These are phyloP conservation scores for Lophius americanus DNA, from an alignment of 2,797 vertebrate genomes.

Conservation along the genomic window DNA sequence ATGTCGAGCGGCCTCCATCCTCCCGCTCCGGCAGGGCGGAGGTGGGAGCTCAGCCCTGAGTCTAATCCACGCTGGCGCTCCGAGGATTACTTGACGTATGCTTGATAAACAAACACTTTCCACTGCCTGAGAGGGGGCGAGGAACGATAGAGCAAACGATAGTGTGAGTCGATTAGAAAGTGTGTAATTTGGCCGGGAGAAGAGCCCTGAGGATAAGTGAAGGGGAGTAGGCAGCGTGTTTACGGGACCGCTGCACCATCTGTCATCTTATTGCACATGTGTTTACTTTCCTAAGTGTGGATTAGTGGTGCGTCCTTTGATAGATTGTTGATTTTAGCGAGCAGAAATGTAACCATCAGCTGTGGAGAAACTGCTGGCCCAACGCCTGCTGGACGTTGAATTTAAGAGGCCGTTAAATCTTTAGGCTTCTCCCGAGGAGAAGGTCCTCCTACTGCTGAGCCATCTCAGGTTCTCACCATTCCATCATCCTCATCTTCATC, in stretches of 20 bases:
- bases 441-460: neutral
- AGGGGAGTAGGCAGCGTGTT: slow-evolving; percentile 35
- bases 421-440: slow-evolving; percentile 10
- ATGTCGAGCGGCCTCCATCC: slow-evolving; percentile 24
- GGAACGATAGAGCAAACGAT: slow-evolving; percentile 6
- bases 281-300: slow-evolving; percentile 18
- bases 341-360: slow-evolving; percentile 11
- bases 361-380: slow-evolving; percentile 10
- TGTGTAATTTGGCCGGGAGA: neutral
- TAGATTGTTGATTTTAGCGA: slow-evolving; percentile 16
- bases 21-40: slow-evolving; percentile 27
- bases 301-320: slow-evolving; percentile 4
- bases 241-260: slow-evolving; percentile 32
- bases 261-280: slow-evolving; percentile 19
- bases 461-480: slow-evolving; percentile 3
- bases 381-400: slow-evolving; percentile 1
- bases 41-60: slow-evolving; percentile 50
- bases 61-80: slow-evolving; percentile 66
- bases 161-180: slow-evolving; percentile 12
- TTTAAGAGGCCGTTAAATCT: slow-evolving; percentile 26
- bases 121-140: slow-evolving; percentile 48
- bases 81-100: slow-evolving; percentile 60
- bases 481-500: slow-evolving; percentile 2
- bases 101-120: slow-evolving; percentile 59
- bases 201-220: slow-evolving; percentile 5